Evolutionary conservation across 2,113 vertebrate genomes (phyloP).

Genomic region (Ranitomeya variabilis): DNA sequence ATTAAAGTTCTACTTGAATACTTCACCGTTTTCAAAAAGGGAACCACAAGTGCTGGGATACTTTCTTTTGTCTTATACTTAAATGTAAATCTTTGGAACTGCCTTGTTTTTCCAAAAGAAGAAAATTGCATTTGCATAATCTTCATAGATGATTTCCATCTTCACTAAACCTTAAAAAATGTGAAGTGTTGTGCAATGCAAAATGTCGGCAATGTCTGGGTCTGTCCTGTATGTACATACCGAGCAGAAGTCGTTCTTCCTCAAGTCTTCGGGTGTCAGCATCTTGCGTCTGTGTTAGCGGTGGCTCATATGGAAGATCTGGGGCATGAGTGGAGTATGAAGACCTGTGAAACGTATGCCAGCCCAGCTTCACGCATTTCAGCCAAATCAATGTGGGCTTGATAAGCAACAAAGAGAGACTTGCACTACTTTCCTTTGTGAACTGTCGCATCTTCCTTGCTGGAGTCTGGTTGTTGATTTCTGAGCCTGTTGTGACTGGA

Average conservation of each 20-base stretch:
- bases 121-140: conserved; percentile 67
- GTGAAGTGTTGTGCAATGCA: conserved; percentile 63
- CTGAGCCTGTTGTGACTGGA: conserved; percentile 3
- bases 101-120: conserved; percentile 77
- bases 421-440: conserved; percentile 53
- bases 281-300: conserved; percentile 51
- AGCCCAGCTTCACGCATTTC: conserved; percentile 15
- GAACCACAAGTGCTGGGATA: conserved; percentile 94
- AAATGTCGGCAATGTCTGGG: conserved; percentile 57
- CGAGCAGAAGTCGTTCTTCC: conserved; percentile 59
- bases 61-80: conserved; percentile 82
- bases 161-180: conserved; percentile 62
- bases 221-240: conserved; percentile 61
- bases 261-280: conserved; percentile 59
- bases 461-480: conserved; percentile 10
- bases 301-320: conserved; percentile 6
- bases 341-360: conserved; percentile 38
- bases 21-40: conserved; percentile 78
- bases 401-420: conserved; percentile 37
- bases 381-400: conserved; percentile 52
- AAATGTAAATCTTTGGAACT: conserved; percentile 86
- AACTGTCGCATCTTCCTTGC: conserved; percentile 37
- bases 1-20: conserved; percentile 76
- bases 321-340: conserved; percentile 11
- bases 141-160: conserved; percentile 59